phyloP scores from a whole-genome alignment of 2,113 vertebrate species.

The Prionailurus bengalensis region DNA sequence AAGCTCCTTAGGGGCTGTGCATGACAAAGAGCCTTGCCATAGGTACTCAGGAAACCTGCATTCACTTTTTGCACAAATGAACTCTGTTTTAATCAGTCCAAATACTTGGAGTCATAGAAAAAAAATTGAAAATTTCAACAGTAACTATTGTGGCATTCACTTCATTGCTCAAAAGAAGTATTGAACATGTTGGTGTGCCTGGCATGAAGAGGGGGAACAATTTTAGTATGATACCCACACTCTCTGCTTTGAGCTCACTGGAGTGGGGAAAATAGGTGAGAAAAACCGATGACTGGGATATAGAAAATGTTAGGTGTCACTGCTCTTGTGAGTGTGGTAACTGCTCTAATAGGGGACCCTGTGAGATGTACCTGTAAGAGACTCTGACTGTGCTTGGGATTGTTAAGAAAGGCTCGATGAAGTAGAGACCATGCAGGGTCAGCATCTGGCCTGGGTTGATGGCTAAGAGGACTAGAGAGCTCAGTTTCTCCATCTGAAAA shows the following conservation, averaged over 20 bases:
- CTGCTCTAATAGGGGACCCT: background rate
- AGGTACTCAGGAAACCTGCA: background rate
- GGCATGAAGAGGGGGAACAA: background rate
- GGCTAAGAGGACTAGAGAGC: background rate
- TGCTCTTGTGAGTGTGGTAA: background rate
- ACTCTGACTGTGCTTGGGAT: background rate
- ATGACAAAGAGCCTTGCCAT: background rate
- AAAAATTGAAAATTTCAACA: background rate
- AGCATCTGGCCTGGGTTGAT: background rate
- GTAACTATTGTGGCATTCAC: background rate
- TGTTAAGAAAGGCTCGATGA: background rate
- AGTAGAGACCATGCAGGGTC: background rate
- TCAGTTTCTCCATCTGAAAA: background rate
- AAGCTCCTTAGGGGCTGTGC: background rate
- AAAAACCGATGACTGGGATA: background rate
- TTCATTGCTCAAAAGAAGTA: background rate
- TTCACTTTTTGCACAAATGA: background rate
- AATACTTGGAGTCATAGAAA: background rate
- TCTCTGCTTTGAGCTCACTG: background rate
- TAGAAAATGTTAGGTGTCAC: background rate
- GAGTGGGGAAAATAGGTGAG: background rate
- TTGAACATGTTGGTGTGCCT: background rate
- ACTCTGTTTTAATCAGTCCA: background rate
- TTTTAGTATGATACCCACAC: background rate
- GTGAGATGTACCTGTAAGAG: background rate